A percentile compares a stretch with the other conserved stretches of the same genome.
Evolutionary conservation across 2,888 invertebrate genomes (phyloP).

Genomic region (Malthinus flaveolus): DNA sequence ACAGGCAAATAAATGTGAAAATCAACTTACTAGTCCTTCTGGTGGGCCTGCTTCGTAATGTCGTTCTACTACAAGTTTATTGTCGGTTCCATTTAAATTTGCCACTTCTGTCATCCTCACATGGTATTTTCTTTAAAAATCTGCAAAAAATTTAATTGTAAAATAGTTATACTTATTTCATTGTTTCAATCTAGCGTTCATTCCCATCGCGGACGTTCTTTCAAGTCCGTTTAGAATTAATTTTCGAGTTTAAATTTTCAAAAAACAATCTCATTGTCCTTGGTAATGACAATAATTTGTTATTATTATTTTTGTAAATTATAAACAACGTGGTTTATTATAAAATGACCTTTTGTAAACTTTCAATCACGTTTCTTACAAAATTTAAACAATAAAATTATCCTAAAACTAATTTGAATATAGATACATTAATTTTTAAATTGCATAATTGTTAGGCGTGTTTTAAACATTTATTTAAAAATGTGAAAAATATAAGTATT

Average conservation of each 20-base stretch:
- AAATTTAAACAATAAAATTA: constrained; percentile 6
- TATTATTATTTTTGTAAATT: background rate
- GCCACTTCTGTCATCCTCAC: constrained; percentile 52
- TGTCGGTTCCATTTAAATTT: constrained; percentile 56
- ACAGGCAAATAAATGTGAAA: constrained; percentile 4
- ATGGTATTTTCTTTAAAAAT: constrained; percentile 8
- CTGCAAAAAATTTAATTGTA: constrained; percentile 3
- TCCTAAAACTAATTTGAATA: background rate
- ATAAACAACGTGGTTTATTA: too few relatives aligned
- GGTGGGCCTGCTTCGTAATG: constrained; percentile 56
- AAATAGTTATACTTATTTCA: background rate
- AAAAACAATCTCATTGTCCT: background rate
- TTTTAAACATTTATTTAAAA: background rate
- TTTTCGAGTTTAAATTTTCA: too few relatives aligned
- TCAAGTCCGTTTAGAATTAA: too few relatives aligned
- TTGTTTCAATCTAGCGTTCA: too few relatives aligned
- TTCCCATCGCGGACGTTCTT: too few relatives aligned
- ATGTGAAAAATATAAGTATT: too few relatives aligned
- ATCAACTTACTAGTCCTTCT: constrained; percentile 39
- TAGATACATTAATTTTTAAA: background rate
- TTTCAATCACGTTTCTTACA: constrained; percentile 1
- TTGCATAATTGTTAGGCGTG: background rate
- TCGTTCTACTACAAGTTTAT: constrained; percentile 55
- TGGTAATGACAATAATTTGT: constrained; percentile 4
- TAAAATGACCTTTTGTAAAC: constrained; percentile 2